Evolutionary conservation across 1,140 invertebrate genomes (phyloP), one percentile per base, ranked within the genome.

Genomic region (Aradophagus sp.): DNA sequence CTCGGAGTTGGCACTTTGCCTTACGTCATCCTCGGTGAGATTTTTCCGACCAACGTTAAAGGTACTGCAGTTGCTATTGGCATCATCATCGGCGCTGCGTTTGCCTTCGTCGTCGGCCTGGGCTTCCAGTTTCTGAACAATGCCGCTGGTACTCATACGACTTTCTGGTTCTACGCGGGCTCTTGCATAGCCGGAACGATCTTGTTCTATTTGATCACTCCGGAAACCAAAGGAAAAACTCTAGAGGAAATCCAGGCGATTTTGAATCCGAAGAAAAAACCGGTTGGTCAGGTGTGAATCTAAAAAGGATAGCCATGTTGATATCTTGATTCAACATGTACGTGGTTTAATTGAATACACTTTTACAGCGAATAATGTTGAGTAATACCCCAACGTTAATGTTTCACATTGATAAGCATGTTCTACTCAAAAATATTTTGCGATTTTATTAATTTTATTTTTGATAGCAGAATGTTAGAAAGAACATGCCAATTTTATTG

Each of bases 181-280:
- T 81, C 90, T 32, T 89, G 89, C 16, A 68, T 87, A 0, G 8
- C 87, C 0, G 88, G 90, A 2, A 82, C 87, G 0, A 42, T 91
- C 0, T 84, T 90, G 19, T 84, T 89, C 0, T 87, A 87, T 32
- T 82, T 89, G 45, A 84, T 91, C 2, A 84, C 93, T 1, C 91
- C 92, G 1, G 93, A 94, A 82, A 94, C 92, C 0, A 93, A 92
- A 73, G 92, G 92, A 1, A 88, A 90, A 31, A 88, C 87, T 0
- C 84, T 91, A 11, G 89, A 92, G 62, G 90, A 93, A 71, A 92
- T 93, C 15, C 88, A 89, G 69, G 61, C 26, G 5, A 56, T 81
- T 27, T 55, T 85, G 16, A 77, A 82, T 50, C 62, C 73, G 8
- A 47, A 58, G 26, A 59, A 53, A 16, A 35, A 26, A 2, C 5